A percentile compares a stretch with the other conserved stretches of the same genome.
Conservation (phyloP, 2,113 vertebrate genomes). For the Rynchops niger region DNA sequence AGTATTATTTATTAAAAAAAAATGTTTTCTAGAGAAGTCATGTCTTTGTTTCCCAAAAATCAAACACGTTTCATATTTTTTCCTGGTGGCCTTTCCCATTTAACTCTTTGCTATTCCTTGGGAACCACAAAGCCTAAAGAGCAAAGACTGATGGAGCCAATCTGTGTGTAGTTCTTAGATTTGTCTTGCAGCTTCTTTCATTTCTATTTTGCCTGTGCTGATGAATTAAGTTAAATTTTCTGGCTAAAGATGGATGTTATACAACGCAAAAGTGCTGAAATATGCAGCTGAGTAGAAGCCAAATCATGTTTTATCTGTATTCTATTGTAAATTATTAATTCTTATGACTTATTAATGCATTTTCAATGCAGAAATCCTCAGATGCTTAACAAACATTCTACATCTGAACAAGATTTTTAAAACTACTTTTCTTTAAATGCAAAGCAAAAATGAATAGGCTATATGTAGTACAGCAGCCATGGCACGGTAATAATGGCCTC, state of each 20-base stretch:
- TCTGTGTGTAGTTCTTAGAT: neutral
- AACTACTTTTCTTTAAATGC: neutral
- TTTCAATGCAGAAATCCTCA: neutral
- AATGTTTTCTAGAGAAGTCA: neutral
- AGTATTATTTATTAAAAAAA: neutral
- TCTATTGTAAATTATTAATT: conserved; percentile 47
- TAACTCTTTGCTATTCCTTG: neutral
- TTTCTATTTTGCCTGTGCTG: neutral
- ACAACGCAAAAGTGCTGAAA: neutral
- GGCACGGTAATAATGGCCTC: neutral
- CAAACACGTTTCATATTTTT: neutral
- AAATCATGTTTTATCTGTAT: neutral
- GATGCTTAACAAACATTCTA: neutral
- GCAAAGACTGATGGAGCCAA: neutral
- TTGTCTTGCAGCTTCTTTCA: neutral
- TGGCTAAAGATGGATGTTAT: neutral
- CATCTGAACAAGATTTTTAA: neutral
- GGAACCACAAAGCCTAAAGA: neutral
- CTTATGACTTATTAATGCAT: neutral
- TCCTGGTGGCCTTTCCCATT: neutral
- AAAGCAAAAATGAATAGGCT: neutral
- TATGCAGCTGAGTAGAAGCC: neutral
- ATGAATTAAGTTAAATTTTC: neutral
- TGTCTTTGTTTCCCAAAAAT: neutral
- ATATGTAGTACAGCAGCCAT: neutral